Conservation (phyloP, 2,113 vertebrate species). For the Theristicus caerulescens region DNA sequence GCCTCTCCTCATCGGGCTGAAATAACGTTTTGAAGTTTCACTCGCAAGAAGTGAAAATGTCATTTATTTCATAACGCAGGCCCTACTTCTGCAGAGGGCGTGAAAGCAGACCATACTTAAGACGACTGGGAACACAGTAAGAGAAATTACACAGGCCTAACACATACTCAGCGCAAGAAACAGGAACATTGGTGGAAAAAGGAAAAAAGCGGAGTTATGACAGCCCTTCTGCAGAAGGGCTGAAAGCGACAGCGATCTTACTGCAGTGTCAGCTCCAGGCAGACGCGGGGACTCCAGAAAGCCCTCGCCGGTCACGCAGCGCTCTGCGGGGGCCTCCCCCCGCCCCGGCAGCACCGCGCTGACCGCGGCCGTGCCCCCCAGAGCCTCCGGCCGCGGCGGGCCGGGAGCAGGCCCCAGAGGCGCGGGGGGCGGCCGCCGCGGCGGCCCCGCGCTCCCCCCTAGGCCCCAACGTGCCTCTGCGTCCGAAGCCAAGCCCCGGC, state of each 20-base stretch:
- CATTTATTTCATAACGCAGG: not conserved
- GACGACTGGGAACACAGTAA: not conserved
- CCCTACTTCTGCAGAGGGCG: not conserved
- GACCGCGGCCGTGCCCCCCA: too few species aligned
- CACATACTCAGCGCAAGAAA: accelerated
- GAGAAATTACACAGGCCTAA: not conserved
- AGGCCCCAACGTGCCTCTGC: not conserved
- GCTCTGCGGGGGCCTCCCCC: not conserved
- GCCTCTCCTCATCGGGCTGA: not conserved
- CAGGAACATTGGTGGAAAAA: too few species aligned
- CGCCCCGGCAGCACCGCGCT: not conserved
- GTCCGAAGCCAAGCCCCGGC: not conserved
- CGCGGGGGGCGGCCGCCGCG: too few species aligned
- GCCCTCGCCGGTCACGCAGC: not conserved
- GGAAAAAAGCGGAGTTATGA: not conserved
- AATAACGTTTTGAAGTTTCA: not conserved
- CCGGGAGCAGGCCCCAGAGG: not conserved
- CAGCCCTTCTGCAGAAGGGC: conserved; percentile 9
- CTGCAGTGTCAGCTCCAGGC: conserved; percentile 62
- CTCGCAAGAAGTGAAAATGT: not conserved
- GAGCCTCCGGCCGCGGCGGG: too few species aligned
- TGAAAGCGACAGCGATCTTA: not conserved
- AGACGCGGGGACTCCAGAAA: conserved; percentile 7
- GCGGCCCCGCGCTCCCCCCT: not conserved
- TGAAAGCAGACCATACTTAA: not conserved